These are phyloP conservation scores for Morphnarchus princeps DNA, from an alignment of 2,113 vertebrate genomes.

Conservation along the genomic window DNA sequence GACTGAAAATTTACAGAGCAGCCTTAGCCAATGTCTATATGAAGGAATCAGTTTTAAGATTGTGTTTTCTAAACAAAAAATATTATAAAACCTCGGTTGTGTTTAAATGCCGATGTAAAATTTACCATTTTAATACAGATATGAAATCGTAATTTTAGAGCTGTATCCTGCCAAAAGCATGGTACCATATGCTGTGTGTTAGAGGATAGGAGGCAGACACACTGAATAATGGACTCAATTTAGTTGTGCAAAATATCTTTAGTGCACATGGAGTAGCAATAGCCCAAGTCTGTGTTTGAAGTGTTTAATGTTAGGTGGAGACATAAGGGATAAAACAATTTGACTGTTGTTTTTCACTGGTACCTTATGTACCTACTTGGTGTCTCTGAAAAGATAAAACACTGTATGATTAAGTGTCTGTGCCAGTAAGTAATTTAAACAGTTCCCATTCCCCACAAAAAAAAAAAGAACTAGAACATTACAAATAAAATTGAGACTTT, in stretches of 20 bases:
- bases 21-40: not conserved
- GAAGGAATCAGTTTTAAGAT: not conserved
- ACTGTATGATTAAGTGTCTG: not conserved
- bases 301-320: not conserved
- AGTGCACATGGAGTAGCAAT: not conserved
- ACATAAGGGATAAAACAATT: not conserved
- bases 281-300: not conserved
- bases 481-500: not conserved
- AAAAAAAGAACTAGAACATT: not conserved
- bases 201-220: conserved; percentile 28
- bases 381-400: not conserved
- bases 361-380: not conserved
- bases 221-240: conserved; percentile 51
- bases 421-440: not conserved
- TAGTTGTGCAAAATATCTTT: not conserved
- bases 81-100: not conserved
- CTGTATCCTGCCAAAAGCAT: conserved; percentile 49
- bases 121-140: conserved; percentile 41
- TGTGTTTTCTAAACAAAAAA: conserved; percentile 34
- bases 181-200: conserved; percentile 65
- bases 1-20: not conserved
- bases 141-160: conserved; percentile 68
- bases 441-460: not conserved
- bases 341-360: not conserved
- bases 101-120: not conserved